phyloP scores from a whole-genome alignment of 92 coral and sea anemone genomes.

The Anthopleura xanthogrammica region DNA sequence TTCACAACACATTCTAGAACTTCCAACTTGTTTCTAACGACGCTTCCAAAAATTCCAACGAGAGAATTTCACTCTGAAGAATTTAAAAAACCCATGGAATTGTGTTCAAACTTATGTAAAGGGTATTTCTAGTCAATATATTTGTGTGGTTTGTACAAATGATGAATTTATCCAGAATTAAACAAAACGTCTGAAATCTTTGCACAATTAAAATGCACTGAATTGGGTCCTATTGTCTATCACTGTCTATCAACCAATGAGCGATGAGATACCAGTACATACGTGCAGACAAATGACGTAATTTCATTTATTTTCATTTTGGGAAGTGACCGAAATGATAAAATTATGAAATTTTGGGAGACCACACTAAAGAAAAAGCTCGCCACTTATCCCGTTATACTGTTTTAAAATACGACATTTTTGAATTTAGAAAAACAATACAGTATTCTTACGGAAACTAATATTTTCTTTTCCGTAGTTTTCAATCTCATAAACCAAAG shows the following conservation, averaged over 20 bases:
- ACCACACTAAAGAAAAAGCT: too few relatives aligned
- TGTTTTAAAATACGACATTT: too few relatives aligned
- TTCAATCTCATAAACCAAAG: too few relatives aligned
- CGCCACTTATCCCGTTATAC: too few relatives aligned
- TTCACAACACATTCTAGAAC: background rate
- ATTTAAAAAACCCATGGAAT: background rate
- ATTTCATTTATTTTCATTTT: background rate
- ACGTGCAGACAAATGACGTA: background rate
- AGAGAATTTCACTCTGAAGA: background rate
- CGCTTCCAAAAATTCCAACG: background rate
- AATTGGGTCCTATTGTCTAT: slow-evolving; percentile 1
- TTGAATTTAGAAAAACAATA: too few relatives aligned
- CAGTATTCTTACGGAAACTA: too few relatives aligned
- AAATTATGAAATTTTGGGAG: too few relatives aligned
- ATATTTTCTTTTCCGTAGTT: too few relatives aligned
- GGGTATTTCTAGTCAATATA: background rate
- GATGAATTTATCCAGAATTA: background rate
- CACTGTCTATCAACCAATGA: background rate
- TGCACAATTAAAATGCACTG: background rate
- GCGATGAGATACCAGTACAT: background rate
- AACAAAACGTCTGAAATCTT: background rate
- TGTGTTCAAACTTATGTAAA: too few relatives aligned
- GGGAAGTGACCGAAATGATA: too few relatives aligned
- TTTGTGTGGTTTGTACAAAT: background rate
- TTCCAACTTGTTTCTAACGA: slow-evolving; percentile 1